Evolutionary conservation across 2,113 vertebrate species (phyloP).

Genomic region (Pituophis catenifer): DNA sequence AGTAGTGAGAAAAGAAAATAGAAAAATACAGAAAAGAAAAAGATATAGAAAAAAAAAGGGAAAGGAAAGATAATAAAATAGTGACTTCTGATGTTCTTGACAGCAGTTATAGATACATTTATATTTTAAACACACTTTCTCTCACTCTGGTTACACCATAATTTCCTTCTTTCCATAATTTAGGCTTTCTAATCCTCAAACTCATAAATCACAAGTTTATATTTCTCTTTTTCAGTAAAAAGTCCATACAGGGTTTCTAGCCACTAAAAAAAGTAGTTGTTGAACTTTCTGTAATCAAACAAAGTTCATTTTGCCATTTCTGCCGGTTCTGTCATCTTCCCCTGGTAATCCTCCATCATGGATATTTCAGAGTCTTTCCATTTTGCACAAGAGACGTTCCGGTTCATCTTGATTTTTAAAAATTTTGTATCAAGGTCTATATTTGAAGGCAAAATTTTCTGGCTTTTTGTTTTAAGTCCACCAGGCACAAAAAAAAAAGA

Average conservation of each 20-base stretch:
- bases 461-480: not conserved
- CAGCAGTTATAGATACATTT: not conserved
- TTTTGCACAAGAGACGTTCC: not conserved
- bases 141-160: not conserved
- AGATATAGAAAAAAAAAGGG: too few relatives aligned
- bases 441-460: not conserved
- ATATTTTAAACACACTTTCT: not conserved
- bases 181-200: not conserved
- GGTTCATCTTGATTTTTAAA: not conserved
- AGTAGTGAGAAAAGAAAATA: not conserved
- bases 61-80: not conserved
- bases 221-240: not conserved
- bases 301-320: not conserved
- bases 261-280: not conserved
- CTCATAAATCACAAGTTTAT: not conserved
- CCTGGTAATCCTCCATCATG: not conserved
- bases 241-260: not conserved
- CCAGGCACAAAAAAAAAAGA: not conserved
- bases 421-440: not conserved
- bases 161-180: not conserved
- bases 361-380: not conserved
- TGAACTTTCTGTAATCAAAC: not conserved
- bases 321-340: not conserved
- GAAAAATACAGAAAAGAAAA: not conserved
- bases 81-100: not conserved